Evolutionary conservation across 2,113 vertebrate genomes (phyloP).

Genomic region (Sturnus vulgaris): DNA sequence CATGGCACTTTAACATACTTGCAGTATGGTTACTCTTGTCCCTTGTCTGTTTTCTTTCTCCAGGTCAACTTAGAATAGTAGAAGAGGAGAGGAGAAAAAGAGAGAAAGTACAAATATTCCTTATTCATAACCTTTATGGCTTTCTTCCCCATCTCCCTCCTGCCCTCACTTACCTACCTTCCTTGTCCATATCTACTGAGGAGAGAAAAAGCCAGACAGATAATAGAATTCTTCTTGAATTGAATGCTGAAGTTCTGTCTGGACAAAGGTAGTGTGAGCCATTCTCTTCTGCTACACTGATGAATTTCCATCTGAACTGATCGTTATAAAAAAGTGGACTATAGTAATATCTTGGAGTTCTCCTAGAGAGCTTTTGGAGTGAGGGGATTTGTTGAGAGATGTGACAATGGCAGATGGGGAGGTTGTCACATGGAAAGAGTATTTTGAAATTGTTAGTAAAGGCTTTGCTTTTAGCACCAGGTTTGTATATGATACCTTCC

Average conservation of each 20-base stretch:
- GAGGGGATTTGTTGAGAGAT: not conserved
- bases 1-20: not conserved
- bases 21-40: not conserved
- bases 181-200: accelerated
- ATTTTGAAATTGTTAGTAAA: not conserved
- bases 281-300: not conserved
- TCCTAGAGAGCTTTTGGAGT: not conserved
- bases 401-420: not conserved
- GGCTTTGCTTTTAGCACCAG: not conserved
- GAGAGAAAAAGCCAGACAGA: not conserved
- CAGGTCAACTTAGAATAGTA: not conserved
- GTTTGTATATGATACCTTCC: not conserved
- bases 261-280: not conserved
- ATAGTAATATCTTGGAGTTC: not conserved
- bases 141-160: not conserved
- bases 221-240: not conserved
- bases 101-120: not conserved
- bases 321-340: not conserved
- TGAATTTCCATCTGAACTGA: not conserved
- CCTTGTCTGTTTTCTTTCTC: not conserved
- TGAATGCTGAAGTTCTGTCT: not conserved
- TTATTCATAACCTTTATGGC: not conserved
- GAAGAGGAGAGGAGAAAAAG: not conserved
- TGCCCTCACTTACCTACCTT: not conserved
- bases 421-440: accelerated